Conservation (phyloP, 2,888 invertebrate genomes). For the Lepidocyrtinus sp. region DNA sequence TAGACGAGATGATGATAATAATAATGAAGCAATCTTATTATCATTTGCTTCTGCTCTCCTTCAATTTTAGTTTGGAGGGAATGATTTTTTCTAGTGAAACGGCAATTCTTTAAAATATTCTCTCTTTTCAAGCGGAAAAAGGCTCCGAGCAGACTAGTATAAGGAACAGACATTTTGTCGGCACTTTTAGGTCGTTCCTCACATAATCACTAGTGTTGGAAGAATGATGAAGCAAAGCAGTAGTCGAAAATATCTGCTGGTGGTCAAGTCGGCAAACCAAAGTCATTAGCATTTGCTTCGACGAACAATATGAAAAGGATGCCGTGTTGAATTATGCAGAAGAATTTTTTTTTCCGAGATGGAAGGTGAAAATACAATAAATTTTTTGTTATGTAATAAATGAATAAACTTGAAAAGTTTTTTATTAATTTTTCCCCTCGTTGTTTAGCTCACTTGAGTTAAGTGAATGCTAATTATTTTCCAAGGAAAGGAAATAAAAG, state of each 20-base stretch:
- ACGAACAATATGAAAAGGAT: not conserved
- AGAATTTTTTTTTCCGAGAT: not conserved
- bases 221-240: not conserved
- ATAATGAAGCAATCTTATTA: conserved; percentile 41
- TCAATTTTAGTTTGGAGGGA: conserved; percentile 17
- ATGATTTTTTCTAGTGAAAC: conserved; percentile 5
- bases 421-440: not conserved
- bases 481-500: not conserved
- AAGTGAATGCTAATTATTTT: not conserved
- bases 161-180: conserved; percentile 43
- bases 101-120: conserved; percentile 16
- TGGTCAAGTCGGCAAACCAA: not conserved
- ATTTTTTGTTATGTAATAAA: not conserved
- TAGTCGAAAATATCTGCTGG: not conserved
- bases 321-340: not conserved
- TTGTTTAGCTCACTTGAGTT: not conserved
- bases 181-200: not conserved
- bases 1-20: conserved; percentile 29
- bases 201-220: too few species aligned
- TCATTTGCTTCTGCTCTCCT: conserved; percentile 21
- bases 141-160: conserved; percentile 37
- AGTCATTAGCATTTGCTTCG: not conserved
- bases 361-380: not conserved
- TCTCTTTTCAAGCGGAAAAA: conserved; percentile 30
- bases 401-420: not conserved